Base-by-base conservation (phyloP, 2,888 invertebrate genomes). In the Monopis laevigella region DNA sequence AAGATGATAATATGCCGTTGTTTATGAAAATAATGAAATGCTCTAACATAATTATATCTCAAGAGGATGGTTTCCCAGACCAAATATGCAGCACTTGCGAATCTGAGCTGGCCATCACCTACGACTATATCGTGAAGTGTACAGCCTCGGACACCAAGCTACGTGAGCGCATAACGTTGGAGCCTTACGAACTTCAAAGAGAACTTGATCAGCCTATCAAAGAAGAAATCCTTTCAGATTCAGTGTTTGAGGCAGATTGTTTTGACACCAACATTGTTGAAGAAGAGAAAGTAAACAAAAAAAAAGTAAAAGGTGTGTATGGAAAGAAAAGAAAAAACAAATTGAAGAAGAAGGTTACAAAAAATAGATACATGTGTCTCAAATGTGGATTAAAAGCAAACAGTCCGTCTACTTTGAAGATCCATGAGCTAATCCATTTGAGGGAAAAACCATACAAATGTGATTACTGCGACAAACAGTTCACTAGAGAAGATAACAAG, bases 371-470 rank as follows among this genome's bases (percentile, higher is more conserved):
- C 8, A n/a, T 7, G 10, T 32, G 32, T 10, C 2, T 13, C 3
- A 13, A 36, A 3, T 80, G 80, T 55, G 72, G 73, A 0, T 50
- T 60, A 6, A 50, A 67, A 44, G 52, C 62, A 0, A 51, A 48
- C 1, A 64, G 71, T 43, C 62, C 51, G 1, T 74, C 77, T 0
- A 73, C 75, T 1, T 53, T 77, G 51, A 64, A 68, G 26, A 60
- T 54, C 2, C 80, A 80, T 43, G 64, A 72, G 63, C 54, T 77
- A 1, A 68, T 64, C 0, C 80, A 80, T 42, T 75, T 78, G 0
- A 75, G 75, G 0, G 78, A 80, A 28, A 72, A 65, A 46, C 80
- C 80, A 1, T 80, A 60, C 39, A 40, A 46, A 0, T 80, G 80
- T 46, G 48, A 55, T 1, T 44, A 49, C 1, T 80, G 80, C 45